These are phyloP conservation scores for Drosophila borborema DNA, from an alignment of 2,888 invertebrate genomes.

Conservation along the genomic window DNA sequence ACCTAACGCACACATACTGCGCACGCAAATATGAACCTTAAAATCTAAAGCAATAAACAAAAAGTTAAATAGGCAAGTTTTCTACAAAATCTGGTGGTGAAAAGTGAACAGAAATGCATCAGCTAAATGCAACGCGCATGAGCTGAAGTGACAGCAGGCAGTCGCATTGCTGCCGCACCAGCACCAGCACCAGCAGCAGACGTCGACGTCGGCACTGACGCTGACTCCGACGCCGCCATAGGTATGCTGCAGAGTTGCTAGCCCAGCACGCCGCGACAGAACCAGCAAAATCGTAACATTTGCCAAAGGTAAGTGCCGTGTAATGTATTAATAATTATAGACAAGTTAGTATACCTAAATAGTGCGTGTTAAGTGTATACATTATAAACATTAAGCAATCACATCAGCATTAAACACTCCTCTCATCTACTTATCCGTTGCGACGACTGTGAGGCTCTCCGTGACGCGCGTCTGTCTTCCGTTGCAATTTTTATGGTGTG, in stretches of 20 bases:
- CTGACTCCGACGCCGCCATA: slow-evolving; percentile 44
- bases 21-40: slow-evolving; percentile 38
- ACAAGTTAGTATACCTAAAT: slow-evolving; percentile 19
- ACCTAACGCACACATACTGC: slow-evolving; percentile 25
- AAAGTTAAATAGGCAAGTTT: slow-evolving; percentile 32
- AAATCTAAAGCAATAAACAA: slow-evolving; percentile 34
- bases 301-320: slow-evolving; percentile 66
- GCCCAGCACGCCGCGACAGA: slow-evolving; percentile 46
- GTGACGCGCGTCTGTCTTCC: slow-evolving; percentile 41
- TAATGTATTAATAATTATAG: slow-evolving; percentile 37
- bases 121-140: slow-evolving; percentile 43
- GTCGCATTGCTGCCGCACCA: slow-evolving; percentile 43
- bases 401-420: slow-evolving; percentile 17
- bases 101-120: slow-evolving; percentile 51
- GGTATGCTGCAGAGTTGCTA: slow-evolving; percentile 54
- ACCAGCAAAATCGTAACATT: slow-evolving; percentile 64
- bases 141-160: slow-evolving; percentile 50
- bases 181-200: slow-evolving; percentile 4
- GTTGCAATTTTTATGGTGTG: slow-evolving; percentile 32
- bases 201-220: slow-evolving; percentile 26
- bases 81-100: slow-evolving; percentile 41
- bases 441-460: slow-evolving; percentile 37
- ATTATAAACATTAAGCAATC: slow-evolving; percentile 17
- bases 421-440: slow-evolving; percentile 43
- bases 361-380: slow-evolving; percentile 1